Percentiles rank a stretch among this genome's conserved stretches.
These are phyloP conservation scores for Drosophila rufa DNA, from an alignment of 1,140 invertebrate species.

Conservation along the genomic window DNA sequence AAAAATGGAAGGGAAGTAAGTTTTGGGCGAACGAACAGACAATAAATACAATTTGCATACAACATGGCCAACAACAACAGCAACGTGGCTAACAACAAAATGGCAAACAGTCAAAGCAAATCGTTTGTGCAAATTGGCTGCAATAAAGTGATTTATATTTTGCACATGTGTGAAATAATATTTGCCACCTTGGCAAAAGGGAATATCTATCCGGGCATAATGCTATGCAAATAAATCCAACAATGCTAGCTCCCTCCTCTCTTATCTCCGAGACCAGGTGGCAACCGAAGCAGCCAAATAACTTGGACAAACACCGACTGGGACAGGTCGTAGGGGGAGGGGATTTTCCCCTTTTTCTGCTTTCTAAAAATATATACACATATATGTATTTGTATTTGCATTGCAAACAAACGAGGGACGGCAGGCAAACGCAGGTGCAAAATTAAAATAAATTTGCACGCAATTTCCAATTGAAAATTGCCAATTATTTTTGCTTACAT, in stretches of 20 bases:
- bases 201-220: slow-evolving; percentile 49
- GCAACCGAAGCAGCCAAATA: slow-evolving; percentile 66
- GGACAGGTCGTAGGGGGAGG: neutral
- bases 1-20: slow-evolving; percentile 46
- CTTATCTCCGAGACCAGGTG: slow-evolving; percentile 54
- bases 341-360: slow-evolving; percentile 27
- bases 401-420: slow-evolving; percentile 58
- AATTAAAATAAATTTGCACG: slow-evolving; percentile 83
- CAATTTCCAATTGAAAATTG: slow-evolving; percentile 77
- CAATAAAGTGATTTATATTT: slow-evolving; percentile 82
- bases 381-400: slow-evolving; percentile 55
- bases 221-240: slow-evolving; percentile 76
- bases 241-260: slow-evolving; percentile 28
- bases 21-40: slow-evolving; percentile 29
- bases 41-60: slow-evolving; percentile 68
- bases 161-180: slow-evolving; percentile 58
- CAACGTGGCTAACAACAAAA: slow-evolving; percentile 19
- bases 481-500: slow-evolving; percentile 71
- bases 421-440: slow-evolving; percentile 50
- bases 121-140: slow-evolving; percentile 79
- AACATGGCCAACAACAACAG: slow-evolving; percentile 6
- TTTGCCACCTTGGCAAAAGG: slow-evolving; percentile 45
- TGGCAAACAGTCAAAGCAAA: slow-evolving; percentile 57
- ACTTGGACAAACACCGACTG: slow-evolving; percentile 64
- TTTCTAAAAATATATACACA: slow-evolving; percentile 64